phyloP scores from a whole-genome alignment of 92 coral and sea anemone species.

The Porites evermanni region DNA sequence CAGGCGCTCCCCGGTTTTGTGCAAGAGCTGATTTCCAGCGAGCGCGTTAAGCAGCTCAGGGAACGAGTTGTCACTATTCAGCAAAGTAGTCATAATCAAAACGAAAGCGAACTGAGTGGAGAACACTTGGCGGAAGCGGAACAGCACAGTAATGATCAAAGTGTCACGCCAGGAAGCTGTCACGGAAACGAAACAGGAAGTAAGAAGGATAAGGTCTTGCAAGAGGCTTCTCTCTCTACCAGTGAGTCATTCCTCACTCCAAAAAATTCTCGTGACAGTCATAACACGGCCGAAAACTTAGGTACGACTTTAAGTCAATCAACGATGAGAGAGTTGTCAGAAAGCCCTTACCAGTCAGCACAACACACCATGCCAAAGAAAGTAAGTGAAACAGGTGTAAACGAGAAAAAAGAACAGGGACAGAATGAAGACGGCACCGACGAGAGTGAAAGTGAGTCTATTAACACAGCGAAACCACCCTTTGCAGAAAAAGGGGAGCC shows the following conservation, averaged over 20 bases:
- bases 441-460: background rate
- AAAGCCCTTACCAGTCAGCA: background rate
- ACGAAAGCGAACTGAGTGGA: background rate
- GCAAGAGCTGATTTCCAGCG: constrained; percentile 5
- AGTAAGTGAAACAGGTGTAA: background rate
- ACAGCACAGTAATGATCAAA: too few relatives aligned
- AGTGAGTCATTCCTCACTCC: background rate
- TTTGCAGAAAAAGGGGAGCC: background rate
- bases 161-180: background rate
- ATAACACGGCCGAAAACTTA: background rate
- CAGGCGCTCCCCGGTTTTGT: background rate
- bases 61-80: background rate
- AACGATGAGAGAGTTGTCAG: background rate
- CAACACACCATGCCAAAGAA: background rate
- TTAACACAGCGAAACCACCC: background rate
- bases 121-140: background rate
- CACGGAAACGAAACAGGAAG: background rate
- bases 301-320: background rate
- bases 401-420: background rate
- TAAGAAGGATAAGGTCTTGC: background rate
- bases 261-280: background rate
- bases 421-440: background rate
- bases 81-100: background rate
- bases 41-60: constrained; percentile 1
- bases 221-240: background rate